Base-by-base conservation (phyloP, 2,888 invertebrate species). In the Hartigia nigra region DNA sequence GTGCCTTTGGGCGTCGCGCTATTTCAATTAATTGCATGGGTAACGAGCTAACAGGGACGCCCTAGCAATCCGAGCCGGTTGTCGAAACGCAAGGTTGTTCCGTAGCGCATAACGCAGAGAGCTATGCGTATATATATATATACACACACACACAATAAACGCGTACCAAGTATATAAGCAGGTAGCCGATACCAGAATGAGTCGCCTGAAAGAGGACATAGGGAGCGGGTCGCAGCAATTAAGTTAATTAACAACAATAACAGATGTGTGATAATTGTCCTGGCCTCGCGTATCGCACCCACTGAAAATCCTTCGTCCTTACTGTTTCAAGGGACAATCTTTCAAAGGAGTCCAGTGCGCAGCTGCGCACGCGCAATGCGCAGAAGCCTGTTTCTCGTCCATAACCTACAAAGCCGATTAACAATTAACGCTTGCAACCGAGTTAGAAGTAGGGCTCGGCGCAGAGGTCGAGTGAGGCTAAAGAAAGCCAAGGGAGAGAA, bases 181-280 rank as follows among this genome's bases (percentile, higher is more conserved):
- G 55, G 55, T 55, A 55, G 55, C 55, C 23, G 23, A 55, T 55
- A 55, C 9, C 55, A 55, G 23, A 9, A 55, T 23, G 55, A 14
- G 55, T 23, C 3, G 55, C 9, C 14, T 23, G 4, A 31, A 9
- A 23, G 32, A 23, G 12, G 72, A 72, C 72, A 5, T 12, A 23
- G 31, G 31, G 72, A 34, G 31, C 32, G 72, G 31, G 31, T 31
- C 31, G 72, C 31, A 72, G 77, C 80, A 83, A 86, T 86, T 82
- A 82, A 86, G 81, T 81, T 85, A 82, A 85, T 86, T 86, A 81
- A 84, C 76, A 82, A 76, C 80, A 78, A 84, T 83, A 82, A 82
- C 81, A 76, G 80, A 78, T 74, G 74, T 23, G 80, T 81, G 79
- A 84, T 83, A 83, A 84, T 83, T 83, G 77, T 77, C 55, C 23